Evolutionary conservation across 1,140 invertebrate species (phyloP), one percentile per base, ranked within the genome.

Genomic region (Gryon sp.): DNA sequence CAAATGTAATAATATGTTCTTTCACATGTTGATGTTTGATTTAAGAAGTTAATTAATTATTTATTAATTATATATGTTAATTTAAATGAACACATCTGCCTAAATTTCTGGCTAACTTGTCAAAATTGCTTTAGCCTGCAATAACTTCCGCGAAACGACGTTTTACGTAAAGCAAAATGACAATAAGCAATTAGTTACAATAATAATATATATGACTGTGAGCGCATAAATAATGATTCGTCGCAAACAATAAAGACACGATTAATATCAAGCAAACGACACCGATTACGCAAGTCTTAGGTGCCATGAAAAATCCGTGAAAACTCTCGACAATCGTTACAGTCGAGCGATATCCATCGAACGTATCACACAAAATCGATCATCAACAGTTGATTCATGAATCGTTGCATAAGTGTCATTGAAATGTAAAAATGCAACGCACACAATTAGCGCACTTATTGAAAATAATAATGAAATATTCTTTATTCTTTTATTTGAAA

Each of bases 401-500:
- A 63, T n/a, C 50, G 43, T 76, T 76, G 52, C 74, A 48, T 76
- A 76, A 76, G 59, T 40, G 65, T 63, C 65, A 70, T 70, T 65
- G 65, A 65, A 53, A 59, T 20, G 48, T 1, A 41, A 63, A 68
- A 62, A 55, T 59, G 14, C 40, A 20, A 7, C 30, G 40, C 45
- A 30, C 26, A 15, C 43, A 75, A 75, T 75, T 68, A 60, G 57
- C 48, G 11, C 26, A 6, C 43, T 48, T 57, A 24, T 62, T 68
- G 40, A 14, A 55, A 52, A 48, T 26, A 52, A 62, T 62, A 43
- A 26, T 69, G 43, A 41, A 11, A 18, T 6, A 22, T 15, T 19
- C 16, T 18, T 43, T 7, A 9, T 14, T 69, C 32, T 22, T 69
- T 69, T 59, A 59, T 59, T 52, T 50, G 19, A 59, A 40, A n/a